Percentiles rank a stretch among this genome's conserved stretches.
Conservation (phyloP, 2,113 vertebrate species). For the Limnothrissa miodon region DNA sequence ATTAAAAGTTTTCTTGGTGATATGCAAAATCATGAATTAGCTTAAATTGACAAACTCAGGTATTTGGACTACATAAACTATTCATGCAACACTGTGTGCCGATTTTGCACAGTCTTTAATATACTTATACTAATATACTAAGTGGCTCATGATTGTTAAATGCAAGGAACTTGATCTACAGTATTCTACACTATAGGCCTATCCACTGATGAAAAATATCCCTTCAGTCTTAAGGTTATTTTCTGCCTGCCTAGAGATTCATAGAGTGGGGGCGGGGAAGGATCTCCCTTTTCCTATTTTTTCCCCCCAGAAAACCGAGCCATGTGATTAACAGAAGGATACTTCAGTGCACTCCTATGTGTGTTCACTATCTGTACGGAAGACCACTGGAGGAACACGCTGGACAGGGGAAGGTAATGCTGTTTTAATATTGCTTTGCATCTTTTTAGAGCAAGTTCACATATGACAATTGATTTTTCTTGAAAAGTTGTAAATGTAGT, state of each 20-base stretch:
- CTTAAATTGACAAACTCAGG: no score
- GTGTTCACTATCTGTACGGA: background rate
- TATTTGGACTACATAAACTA: no score
- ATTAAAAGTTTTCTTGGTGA: no score
- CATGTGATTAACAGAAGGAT: constrained; percentile 4
- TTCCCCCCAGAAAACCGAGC: background rate
- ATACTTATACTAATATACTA: no score
- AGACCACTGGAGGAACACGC: no score
- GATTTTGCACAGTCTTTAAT: no score
- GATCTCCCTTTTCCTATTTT: background rate
- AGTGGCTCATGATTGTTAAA: background rate
- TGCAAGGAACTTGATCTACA: background rate
- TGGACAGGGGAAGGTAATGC: background rate
- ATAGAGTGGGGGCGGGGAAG: background rate
- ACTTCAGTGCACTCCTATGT: background rate
- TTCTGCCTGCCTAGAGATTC: background rate
- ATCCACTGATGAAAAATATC: background rate
- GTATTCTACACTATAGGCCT: background rate
- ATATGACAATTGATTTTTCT: background rate
- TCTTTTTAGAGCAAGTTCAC: background rate
- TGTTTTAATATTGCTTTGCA: background rate
- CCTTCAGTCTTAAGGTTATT: background rate
- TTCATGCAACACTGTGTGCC: no score
- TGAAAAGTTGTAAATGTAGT: background rate
- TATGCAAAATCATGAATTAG: no score